Evolutionary conservation across 2,888 invertebrate genomes (phyloP).

Genomic region (Trichopria drosophilae): DNA sequence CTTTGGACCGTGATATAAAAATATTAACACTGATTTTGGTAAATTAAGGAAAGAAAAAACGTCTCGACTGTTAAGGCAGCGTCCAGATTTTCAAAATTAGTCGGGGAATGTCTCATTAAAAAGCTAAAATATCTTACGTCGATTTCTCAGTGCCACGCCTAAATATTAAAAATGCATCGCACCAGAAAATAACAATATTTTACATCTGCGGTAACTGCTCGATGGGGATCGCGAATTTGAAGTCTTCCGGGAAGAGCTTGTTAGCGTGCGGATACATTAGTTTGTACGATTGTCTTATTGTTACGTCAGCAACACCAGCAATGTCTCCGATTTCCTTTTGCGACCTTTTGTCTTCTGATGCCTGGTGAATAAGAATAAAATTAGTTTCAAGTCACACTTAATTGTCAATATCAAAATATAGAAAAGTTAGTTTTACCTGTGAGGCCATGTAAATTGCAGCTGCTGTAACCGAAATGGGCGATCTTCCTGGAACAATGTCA

Average conservation of each 20-base stretch:
- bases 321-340: conserved; percentile 98
- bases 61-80: too few relatives aligned
- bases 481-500: conserved; percentile 96
- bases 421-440: conserved; percentile 73
- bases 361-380: too few relatives aligned
- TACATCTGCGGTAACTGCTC: conserved; percentile 89
- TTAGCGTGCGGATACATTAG: conserved; percentile 93
- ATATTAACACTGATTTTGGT: too few relatives aligned
- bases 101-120: too few relatives aligned
- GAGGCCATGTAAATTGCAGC: conserved; percentile 99
- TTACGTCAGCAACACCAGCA: conserved; percentile 97
- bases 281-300: conserved; percentile 96
- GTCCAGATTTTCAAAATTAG: too few relatives aligned
- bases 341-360: conserved; percentile 89
- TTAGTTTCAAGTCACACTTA: too few relatives aligned
- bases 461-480: conserved; percentile 98
- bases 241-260: conserved; percentile 93
- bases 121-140: too few relatives aligned
- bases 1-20: too few relatives aligned
- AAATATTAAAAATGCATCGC: too few relatives aligned
- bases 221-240: conserved; percentile 92
- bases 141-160: too few relatives aligned
- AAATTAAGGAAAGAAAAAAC: too few relatives aligned
- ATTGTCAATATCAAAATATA: too few relatives aligned
- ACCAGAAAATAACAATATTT: conserved; percentile 6